phyloP scores from a whole-genome alignment of 2,888 invertebrate genomes.

The Selenia dentaria region DNA sequence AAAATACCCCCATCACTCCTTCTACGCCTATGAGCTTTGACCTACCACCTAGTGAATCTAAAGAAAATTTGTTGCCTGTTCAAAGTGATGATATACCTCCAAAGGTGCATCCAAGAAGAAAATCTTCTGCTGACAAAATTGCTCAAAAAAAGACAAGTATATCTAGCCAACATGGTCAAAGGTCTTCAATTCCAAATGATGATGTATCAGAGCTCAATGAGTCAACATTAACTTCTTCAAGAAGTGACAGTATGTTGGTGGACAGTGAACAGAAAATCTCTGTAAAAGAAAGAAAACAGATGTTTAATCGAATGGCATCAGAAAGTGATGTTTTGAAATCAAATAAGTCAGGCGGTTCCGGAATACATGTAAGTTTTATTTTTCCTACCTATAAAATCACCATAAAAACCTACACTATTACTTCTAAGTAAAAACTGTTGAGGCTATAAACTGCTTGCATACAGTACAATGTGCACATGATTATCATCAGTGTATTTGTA shows the following conservation, averaged over 20 bases:
- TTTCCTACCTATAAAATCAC: too few relatives aligned
- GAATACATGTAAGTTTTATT: constrained; percentile 88
- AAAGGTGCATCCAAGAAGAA: constrained; percentile 63
- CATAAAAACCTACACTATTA: too few relatives aligned
- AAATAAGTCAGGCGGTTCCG: constrained; percentile 58
- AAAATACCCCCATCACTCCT: constrained; percentile 32
- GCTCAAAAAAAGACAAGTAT: constrained; percentile 54
- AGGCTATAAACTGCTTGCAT: too few relatives aligned
- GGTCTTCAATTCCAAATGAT: constrained; percentile 52
- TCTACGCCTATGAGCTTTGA: constrained; percentile 29
- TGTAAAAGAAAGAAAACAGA: constrained; percentile 96
- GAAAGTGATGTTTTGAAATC: constrained; percentile 88
- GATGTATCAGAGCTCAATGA: constrained; percentile 49
- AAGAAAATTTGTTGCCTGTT: constrained; percentile 46
- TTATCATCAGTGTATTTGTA: too few relatives aligned
- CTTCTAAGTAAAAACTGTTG: too few relatives aligned
- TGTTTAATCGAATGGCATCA: constrained; percentile 96
- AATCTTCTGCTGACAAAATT: constrained; percentile 56
- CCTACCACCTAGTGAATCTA: constrained; percentile 45
- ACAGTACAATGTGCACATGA: too few relatives aligned
- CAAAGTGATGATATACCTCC: constrained; percentile 59
- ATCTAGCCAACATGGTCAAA: constrained; percentile 35
- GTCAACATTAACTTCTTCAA: constrained; percentile 54
- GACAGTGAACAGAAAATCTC: constrained; percentile 89
- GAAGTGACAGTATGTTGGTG: constrained; percentile 68